A percentile compares a stretch with the other conserved stretches of the same genome.
Evolutionary conservation across 2,888 invertebrate species (phyloP).

Genomic region (Amiota mariae): DNA sequence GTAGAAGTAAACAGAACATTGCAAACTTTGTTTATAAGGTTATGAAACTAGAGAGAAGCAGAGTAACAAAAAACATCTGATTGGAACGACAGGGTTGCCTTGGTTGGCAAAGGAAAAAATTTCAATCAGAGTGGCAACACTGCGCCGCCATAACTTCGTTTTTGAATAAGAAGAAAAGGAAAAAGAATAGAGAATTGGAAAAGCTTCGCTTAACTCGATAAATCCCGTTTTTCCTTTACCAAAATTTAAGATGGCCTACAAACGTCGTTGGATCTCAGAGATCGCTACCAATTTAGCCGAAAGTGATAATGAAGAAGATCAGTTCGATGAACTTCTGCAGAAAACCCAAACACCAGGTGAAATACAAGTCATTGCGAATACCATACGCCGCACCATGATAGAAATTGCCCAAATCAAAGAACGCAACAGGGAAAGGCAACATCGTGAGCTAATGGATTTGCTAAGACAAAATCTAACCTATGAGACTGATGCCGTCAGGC

Average conservation of each 20-base stretch:
- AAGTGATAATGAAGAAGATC: neutral
- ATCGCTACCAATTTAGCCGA: neutral
- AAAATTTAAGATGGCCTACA: neutral
- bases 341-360: neutral
- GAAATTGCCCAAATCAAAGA: constrained; percentile 51
- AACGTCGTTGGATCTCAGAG: neutral
- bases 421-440: constrained; percentile 46
- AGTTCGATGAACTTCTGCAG: neutral
- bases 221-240: no score
- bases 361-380: constrained; percentile 34
- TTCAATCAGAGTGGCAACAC: no score
- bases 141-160: no score
- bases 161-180: no score
- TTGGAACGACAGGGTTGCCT: no score
- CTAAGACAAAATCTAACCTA: constrained; percentile 33
- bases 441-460: constrained; percentile 44
- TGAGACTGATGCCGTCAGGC: neutral
- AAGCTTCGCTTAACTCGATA: no score
- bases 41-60: constrained; percentile 42
- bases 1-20: constrained; percentile 72
- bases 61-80: constrained; percentile 23
- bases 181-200: no score
- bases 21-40: constrained; percentile 33
- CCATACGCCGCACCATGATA: constrained; percentile 46
- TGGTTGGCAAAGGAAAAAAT: no score